Conservation (phyloP, 2,797 vertebrate genomes). For the Gephyroberyx darwinii region DNA sequence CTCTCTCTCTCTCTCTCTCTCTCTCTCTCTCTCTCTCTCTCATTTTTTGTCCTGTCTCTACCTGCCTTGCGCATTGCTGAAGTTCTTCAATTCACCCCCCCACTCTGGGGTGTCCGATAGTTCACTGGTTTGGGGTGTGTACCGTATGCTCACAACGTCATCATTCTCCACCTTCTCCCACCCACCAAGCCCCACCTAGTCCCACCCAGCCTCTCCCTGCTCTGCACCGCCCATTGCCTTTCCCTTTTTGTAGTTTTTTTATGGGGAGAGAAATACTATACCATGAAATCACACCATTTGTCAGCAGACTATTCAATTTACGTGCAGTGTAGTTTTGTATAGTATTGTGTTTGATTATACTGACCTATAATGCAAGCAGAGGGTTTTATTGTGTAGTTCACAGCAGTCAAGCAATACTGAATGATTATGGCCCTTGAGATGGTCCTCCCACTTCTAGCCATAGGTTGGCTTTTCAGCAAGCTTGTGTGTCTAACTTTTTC, state of each 20-base stretch:
- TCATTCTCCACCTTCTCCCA: constrained; percentile 53
- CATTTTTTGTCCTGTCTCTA: constrained; percentile 74
- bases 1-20: constrained; percentile 16
- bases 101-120: constrained; percentile 57
- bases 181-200: constrained; percentile 30
- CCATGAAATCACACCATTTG: constrained; percentile 27
- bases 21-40: constrained; percentile 2
- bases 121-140: constrained; percentile 58
- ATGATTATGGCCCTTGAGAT: constrained; percentile 31
- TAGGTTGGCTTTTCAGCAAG: constrained; percentile 22
- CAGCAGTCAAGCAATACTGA: constrained; percentile 40
- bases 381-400: constrained; percentile 35
- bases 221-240: not conserved
- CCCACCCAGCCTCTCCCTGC: constrained; percentile 40
- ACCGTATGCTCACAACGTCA: constrained; percentile 13
- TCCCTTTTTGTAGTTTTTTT: not conserved
- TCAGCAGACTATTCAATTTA: not conserved
- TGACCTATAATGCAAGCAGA: constrained; percentile 5
- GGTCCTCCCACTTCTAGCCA: constrained; percentile 49
- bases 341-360: constrained; percentile 15
- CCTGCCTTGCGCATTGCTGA: constrained; percentile 75
- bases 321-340: not conserved
- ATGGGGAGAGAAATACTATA: constrained; percentile 9
- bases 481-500: constrained; percentile 37
- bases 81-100: constrained; percentile 64